These are phyloP conservation scores for Zaprionus inermis DNA, from an alignment of 1,140 invertebrate genomes.

Conservation along the genomic window DNA sequence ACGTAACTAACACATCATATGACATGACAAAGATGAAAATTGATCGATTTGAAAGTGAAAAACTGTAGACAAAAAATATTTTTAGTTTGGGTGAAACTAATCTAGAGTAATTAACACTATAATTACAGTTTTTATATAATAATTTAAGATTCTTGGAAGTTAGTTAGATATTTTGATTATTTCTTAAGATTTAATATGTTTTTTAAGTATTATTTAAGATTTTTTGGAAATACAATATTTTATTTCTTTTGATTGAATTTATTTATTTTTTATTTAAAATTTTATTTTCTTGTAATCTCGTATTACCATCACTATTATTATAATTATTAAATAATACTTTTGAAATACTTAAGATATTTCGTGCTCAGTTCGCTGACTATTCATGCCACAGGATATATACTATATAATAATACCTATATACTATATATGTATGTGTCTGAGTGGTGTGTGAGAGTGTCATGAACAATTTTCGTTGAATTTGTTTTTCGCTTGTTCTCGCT, in stretches of 20 bases:
- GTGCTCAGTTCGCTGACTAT: not conserved
- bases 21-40: not conserved
- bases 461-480: conserved; percentile 21
- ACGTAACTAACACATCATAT: not conserved
- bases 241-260: no score
- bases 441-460: conserved; percentile 10
- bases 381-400: not conserved
- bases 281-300: no score
- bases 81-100: not conserved
- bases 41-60: not conserved
- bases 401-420: conserved; percentile 1
- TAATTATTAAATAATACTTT: not conserved
- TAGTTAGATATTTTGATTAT: no score
- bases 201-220: no score
- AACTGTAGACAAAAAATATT: not conserved
- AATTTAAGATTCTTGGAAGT: no score
- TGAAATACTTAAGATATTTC: not conserved
- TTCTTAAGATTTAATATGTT: no score
- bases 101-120: no score
- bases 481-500: conserved; percentile 16
- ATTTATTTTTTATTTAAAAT: no score
- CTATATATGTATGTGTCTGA: not conserved
- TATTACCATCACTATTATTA: not conserved
- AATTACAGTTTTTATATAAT: no score
- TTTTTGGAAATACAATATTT: no score